These are phyloP conservation scores for Protobothrops flavoviridis DNA, from an alignment of 2,113 vertebrate genomes.

Conservation along the genomic window DNA sequence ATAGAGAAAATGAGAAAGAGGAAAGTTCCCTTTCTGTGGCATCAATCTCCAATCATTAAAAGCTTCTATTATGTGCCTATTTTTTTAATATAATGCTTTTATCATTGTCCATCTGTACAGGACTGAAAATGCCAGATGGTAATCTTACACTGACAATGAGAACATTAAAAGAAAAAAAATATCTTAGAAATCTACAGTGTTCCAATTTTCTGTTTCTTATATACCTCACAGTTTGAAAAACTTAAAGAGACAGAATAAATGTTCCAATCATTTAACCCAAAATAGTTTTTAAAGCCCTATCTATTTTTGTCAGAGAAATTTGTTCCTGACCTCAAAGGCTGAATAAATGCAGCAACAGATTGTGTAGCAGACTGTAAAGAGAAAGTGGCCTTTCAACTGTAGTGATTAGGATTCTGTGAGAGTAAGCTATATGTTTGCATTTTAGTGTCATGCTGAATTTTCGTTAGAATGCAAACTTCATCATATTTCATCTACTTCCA, in stretches of 20 bases:
- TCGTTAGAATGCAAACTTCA: neutral
- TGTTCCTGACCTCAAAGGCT: slow-evolving; percentile 25
- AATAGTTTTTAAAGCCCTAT: slow-evolving; percentile 11
- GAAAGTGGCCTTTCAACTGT: slow-evolving; percentile 12
- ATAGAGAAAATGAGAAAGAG: neutral
- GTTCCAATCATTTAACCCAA: slow-evolving; percentile 1
- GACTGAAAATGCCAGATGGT: neutral
- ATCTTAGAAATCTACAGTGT: neutral
- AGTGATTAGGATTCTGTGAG: neutral
- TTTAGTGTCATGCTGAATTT: neutral
- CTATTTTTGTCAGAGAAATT: slow-evolving; percentile 21
- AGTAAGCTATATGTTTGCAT: neutral
- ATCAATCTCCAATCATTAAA: neutral
- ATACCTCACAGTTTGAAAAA: neutral
- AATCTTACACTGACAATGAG: neutral
- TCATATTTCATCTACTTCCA: neutral
- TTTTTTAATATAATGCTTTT: neutral
- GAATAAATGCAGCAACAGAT: slow-evolving; percentile 20
- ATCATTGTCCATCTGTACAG: neutral
- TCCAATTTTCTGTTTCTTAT: neutral
- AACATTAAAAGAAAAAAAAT: neutral
- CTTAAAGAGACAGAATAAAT: slow-evolving; percentile 3
- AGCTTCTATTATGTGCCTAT: neutral
- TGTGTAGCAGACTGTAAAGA: slow-evolving; percentile 4
- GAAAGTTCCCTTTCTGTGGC: neutral